These are phyloP conservation scores for Phrynocephalus forsythii DNA, from an alignment of 2,797 vertebrate species.

Conservation along the genomic window DNA sequence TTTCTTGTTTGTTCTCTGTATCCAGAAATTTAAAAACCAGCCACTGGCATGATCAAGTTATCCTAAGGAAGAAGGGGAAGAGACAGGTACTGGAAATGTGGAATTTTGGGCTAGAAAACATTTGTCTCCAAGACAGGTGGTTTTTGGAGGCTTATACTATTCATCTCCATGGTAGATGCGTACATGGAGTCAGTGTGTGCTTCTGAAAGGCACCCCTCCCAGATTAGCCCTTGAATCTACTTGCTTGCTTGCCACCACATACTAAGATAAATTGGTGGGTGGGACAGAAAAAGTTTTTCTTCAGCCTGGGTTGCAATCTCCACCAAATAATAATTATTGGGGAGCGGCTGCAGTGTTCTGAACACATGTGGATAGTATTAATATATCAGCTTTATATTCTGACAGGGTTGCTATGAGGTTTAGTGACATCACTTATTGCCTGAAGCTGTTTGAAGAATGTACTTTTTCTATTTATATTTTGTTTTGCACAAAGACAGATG, in stretches of 20 bases:
- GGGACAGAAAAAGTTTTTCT: background rate
- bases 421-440: background rate
- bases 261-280: background rate
- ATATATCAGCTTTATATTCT: background rate
- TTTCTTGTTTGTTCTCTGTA: background rate
- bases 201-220: too few species aligned
- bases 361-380: background rate
- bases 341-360: background rate
- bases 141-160: background rate
- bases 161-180: too few species aligned
- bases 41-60: background rate
- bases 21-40: background rate
- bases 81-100: background rate
- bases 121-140: background rate
- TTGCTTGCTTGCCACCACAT: background rate
- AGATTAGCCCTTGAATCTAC: too few species aligned
- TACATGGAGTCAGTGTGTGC: too few species aligned
- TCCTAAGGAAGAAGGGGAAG: too few species aligned
- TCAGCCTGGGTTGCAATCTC: background rate
- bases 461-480: constrained; percentile 3
- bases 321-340: background rate
- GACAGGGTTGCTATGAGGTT: background rate
- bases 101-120: background rate
- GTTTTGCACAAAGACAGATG: constrained; percentile 20
- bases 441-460: background rate